Conservation (phyloP, 2,113 vertebrate species). For the Nannospalax galili region DNA sequence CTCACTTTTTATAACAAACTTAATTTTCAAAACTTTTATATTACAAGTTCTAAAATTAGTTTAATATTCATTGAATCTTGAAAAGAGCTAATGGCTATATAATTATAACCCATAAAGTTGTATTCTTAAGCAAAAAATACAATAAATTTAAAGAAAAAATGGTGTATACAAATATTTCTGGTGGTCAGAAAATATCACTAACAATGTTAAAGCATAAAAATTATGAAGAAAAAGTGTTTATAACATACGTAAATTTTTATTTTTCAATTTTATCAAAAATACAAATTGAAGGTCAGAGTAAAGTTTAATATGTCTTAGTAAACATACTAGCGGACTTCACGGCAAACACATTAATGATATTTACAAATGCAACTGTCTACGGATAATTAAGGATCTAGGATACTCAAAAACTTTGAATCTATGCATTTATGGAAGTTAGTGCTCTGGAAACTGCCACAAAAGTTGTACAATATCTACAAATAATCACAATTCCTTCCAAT, state of each 20-base stretch:
- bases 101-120: background rate
- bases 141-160: background rate
- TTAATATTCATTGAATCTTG: conserved; percentile 5
- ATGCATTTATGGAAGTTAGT: background rate
- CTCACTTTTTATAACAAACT: conserved; percentile 7
- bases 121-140: background rate
- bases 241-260: background rate
- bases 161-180: background rate
- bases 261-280: background rate
- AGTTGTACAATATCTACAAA: background rate
- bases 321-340: background rate
- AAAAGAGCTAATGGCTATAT: background rate
- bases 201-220: background rate
- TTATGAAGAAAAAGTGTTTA: background rate
- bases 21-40: conserved; percentile 12
- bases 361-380: background rate
- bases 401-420: background rate
- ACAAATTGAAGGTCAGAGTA: background rate
- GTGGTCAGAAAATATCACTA: background rate
- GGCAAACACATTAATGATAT: background rate
- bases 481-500: background rate
- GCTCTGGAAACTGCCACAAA: background rate
- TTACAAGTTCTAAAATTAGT: conserved; percentile 12
- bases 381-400: background rate
- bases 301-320: background rate